Percentiles rank a stretch among this genome's conserved stretches.
Evolutionary conservation across 30 jellyfish, hydroid and myxozoan species (phyloP).

Genomic region (Aurelia sp.): DNA sequence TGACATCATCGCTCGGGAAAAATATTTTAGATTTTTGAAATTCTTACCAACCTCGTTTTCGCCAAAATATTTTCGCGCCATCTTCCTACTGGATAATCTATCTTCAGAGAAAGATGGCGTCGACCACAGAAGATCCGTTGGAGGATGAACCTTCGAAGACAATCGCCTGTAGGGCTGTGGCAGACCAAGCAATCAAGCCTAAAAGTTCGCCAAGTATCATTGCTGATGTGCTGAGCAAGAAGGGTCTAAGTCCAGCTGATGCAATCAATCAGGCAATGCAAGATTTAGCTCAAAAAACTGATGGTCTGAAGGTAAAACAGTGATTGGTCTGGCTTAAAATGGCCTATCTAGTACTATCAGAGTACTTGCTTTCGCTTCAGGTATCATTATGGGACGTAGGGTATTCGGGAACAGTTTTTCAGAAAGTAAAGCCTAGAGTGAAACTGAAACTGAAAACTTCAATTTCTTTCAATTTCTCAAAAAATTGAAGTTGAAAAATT

Average conservation of each 20-base stretch:
- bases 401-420: too few relatives aligned
- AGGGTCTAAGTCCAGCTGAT: slow-evolving; percentile 33
- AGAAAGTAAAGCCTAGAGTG: too few relatives aligned
- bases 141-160: neutral
- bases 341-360: too few relatives aligned
- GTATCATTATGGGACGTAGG: too few relatives aligned
- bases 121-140: neutral
- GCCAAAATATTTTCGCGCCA: slow-evolving; percentile 6
- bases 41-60: slow-evolving; percentile 6
- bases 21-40: too few relatives aligned
- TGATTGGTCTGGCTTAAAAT: too few relatives aligned
- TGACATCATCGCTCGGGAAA: too few relatives aligned
- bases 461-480: too few relatives aligned
- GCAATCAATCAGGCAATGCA: slow-evolving; percentile 62
- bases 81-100: neutral
- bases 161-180: neutral
- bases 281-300: slow-evolving; percentile 57
- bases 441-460: too few relatives aligned
- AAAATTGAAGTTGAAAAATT: too few relatives aligned
- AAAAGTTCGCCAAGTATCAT: slow-evolving; percentile 52
- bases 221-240: slow-evolving; percentile 64
- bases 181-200: neutral
- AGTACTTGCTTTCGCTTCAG: too few relatives aligned
- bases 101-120: slow-evolving; percentile 33
- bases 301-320: slow-evolving; percentile 39